A percentile compares a stretch with the other conserved stretches of the same genome.
These are phyloP conservation scores for Conops quadrifasciatus DNA, from an alignment of 2,888 invertebrate species.

Conservation along the genomic window DNA sequence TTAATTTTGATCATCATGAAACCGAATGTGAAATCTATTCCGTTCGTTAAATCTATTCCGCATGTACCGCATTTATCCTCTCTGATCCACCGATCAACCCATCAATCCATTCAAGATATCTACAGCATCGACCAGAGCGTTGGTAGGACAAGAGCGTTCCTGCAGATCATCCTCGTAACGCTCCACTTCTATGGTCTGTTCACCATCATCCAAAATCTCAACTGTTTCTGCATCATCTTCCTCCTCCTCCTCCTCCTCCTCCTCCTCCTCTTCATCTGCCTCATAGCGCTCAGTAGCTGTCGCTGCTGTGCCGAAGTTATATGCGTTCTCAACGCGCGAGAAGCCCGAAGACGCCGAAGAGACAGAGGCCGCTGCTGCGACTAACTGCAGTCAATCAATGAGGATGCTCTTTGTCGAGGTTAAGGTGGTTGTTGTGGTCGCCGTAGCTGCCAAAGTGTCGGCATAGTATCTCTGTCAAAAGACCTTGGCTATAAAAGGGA, in stretches of 20 bases:
- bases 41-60: too few relatives aligned
- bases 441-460: constrained; percentile 55
- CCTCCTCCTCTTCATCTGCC: neutral
- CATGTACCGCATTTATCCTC: too few relatives aligned
- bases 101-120: constrained; percentile 56
- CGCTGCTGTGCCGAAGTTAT: too few relatives aligned
- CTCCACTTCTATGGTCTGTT: neutral
- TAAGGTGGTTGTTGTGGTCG: constrained; percentile 39
- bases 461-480: constrained; percentile 66
- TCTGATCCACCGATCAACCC: too few relatives aligned
- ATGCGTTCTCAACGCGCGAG: neutral
- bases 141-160: constrained; percentile 36
- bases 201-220: constrained; percentile 28
- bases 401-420: constrained; percentile 53
- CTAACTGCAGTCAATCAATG: constrained; percentile 64
- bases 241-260: constrained; percentile 7
- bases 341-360: constrained; percentile 34
- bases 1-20: too few relatives aligned
- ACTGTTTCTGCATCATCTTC: constrained; percentile 27
- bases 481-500: constrained; percentile 66
- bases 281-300: neutral
- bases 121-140: constrained; percentile 56
- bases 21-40: too few relatives aligned
- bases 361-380: constrained; percentile 51
- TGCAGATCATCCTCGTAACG: constrained; percentile 4